Evolutionary conservation across 2,113 vertebrate species (phyloP).

Genomic region (Macquaria australasica): DNA sequence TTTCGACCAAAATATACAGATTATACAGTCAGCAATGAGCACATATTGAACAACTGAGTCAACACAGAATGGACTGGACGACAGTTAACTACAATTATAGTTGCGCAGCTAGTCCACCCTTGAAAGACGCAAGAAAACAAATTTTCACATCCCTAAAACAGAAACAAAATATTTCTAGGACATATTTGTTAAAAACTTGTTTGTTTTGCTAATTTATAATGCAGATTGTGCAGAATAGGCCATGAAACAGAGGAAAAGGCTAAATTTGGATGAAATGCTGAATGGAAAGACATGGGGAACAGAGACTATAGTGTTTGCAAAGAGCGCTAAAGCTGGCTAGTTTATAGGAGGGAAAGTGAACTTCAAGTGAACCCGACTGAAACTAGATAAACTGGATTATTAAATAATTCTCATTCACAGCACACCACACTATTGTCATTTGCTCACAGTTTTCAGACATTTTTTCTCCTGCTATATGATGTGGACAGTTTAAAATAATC

Average conservation of each 20-base stretch:
- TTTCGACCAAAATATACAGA: neutral
- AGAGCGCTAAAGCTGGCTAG: neutral
- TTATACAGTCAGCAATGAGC: neutral
- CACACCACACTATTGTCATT: neutral
- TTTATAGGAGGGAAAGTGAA: neutral
- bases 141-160: neutral
- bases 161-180: neutral
- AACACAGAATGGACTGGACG: neutral
- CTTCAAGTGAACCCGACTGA: neutral
- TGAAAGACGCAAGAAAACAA: neutral
- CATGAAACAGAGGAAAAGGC: neutral
- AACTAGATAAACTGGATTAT: neutral
- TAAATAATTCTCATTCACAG: neutral
- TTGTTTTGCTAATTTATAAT: neutral
- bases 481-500: neutral
- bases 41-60: neutral
- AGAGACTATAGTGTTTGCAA: neutral
- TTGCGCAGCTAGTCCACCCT: neutral
- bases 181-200: neutral
- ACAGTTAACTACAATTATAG: neutral
- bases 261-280: neutral
- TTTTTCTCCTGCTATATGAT: neutral
- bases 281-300: neutral
- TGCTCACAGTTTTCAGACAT: neutral
- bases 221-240: neutral